These are phyloP conservation scores for Poecilia picta DNA, from an alignment of 2,797 vertebrate genomes.

Conservation along the genomic window DNA sequence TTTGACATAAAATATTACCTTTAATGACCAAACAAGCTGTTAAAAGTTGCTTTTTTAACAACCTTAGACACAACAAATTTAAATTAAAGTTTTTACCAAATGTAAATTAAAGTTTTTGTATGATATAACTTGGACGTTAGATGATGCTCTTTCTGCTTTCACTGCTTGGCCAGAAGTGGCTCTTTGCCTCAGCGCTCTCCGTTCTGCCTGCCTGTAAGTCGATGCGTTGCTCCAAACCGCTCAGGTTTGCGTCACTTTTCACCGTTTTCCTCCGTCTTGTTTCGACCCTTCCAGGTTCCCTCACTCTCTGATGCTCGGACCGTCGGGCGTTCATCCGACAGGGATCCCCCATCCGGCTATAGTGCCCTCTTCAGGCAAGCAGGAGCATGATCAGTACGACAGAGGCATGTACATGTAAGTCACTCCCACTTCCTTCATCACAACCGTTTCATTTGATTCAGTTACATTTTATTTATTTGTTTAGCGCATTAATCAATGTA, in stretches of 20 bases:
- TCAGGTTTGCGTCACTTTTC: constrained; percentile 1
- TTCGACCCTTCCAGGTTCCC: constrained; percentile 85
- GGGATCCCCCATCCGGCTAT: constrained; percentile 97
- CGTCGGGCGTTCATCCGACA: constrained; percentile 91
- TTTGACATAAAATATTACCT: background rate
- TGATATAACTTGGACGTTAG: background rate
- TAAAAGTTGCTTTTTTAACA: background rate
- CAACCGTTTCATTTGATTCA: background rate
- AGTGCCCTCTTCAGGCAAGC: constrained; percentile 93
- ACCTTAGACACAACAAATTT: background rate
- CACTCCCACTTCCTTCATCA: background rate
- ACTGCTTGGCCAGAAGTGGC: constrained; percentile 32
- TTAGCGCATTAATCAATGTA: too few relatives aligned
- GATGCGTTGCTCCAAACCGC: constrained; percentile 4
- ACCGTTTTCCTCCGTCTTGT: background rate
- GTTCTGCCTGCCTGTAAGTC: background rate
- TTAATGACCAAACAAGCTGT: background rate
- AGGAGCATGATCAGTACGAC: constrained; percentile 93
- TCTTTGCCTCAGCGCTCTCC: constrained; percentile 27
- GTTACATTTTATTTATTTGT: too few relatives aligned
- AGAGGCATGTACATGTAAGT: constrained; percentile 89
- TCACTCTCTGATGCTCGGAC: constrained; percentile 94
- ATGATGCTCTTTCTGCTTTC: constrained; percentile 37
- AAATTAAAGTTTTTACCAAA: too few relatives aligned
- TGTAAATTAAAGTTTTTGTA: too few relatives aligned